These are phyloP conservation scores for Sturmia bella DNA, from an alignment of 2,888 invertebrate genomes.

Conservation along the genomic window DNA sequence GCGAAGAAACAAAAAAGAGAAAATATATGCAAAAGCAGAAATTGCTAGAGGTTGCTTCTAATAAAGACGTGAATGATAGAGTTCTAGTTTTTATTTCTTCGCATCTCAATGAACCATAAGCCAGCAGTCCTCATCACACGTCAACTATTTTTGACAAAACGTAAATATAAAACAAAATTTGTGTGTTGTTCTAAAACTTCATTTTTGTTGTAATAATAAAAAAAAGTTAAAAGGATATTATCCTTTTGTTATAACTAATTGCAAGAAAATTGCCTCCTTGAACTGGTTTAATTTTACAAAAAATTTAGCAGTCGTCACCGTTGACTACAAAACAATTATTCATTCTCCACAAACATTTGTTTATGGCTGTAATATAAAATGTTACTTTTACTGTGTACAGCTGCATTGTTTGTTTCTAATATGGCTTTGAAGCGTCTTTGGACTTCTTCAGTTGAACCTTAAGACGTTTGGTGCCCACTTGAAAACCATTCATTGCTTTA, in stretches of 20 bases:
- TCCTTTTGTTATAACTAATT: neutral
- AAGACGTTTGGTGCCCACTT: constrained; percentile 98
- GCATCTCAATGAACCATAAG: too few relatives aligned
- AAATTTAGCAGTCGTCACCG: neutral
- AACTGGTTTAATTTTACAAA: neutral
- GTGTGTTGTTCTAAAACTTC: too few relatives aligned
- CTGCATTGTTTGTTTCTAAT: constrained; percentile 83
- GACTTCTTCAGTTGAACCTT: constrained; percentile 98
- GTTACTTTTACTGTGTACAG: neutral
- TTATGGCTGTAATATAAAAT: neutral
- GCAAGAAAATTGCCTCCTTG: constrained; percentile 36
- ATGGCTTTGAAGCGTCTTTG: constrained; percentile 96
- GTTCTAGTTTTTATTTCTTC: too few relatives aligned
- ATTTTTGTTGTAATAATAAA: constrained; percentile 18
- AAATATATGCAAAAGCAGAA: too few relatives aligned
- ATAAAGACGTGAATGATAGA: too few relatives aligned
- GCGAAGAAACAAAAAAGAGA: too few relatives aligned
- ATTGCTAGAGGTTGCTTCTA: too few relatives aligned
- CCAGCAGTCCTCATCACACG: too few relatives aligned
- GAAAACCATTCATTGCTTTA: constrained; percentile 98
- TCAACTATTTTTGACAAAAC: too few relatives aligned
- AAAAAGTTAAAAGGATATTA: constrained; percentile 18
- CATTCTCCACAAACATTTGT: neutral
- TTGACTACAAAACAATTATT: neutral
- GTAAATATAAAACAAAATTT: too few relatives aligned